A percentile compares a stretch with the other conserved stretches of the same genome.
Conservation (phyloP, 2,888 invertebrate species). For the Euproctis similis region DNA sequence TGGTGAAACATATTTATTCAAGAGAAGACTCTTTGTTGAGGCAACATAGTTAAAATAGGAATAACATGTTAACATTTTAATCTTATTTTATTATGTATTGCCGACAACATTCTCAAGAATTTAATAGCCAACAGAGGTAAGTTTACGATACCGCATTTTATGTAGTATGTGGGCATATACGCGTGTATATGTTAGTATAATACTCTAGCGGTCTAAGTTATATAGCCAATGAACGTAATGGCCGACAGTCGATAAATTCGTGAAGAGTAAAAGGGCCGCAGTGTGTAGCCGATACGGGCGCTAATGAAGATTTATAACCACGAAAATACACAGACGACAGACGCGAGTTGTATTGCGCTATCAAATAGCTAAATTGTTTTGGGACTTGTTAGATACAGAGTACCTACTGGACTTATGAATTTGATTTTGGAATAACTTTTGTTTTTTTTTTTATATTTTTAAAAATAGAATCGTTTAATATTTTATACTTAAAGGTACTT, state of each 20-base stretch:
- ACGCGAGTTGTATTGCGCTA: conserved; percentile 7
- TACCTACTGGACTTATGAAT: too few species aligned
- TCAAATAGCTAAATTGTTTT: conserved; percentile 6
- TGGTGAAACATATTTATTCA: too few species aligned
- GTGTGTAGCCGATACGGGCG: conserved; percentile 30
- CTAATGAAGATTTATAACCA: conserved; percentile 52
- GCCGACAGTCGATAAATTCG: conserved; percentile 30
- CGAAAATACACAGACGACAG: conserved; percentile 16
- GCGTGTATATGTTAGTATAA: conserved; percentile 22
- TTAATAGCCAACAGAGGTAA: conserved; percentile 2
- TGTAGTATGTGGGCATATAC: conserved; percentile 17
- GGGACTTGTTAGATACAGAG: neutral
- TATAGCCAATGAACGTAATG: conserved; percentile 31
- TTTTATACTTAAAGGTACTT: too few species aligned
- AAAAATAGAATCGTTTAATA: too few species aligned
- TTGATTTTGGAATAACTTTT: too few species aligned
- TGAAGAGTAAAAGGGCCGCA: conserved; percentile 33
- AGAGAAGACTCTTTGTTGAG: too few species aligned
- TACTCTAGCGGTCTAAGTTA: conserved; percentile 27
- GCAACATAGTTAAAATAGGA: too few species aligned
- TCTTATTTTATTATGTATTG: neutral
- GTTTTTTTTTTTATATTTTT: too few species aligned
- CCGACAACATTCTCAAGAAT: too few species aligned
- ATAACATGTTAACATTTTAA: conserved; percentile 2
- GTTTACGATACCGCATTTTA: conserved; percentile 18